Evolutionary conservation across 2,888 invertebrate species (phyloP).

Genomic region (Eupsilia transversa): DNA sequence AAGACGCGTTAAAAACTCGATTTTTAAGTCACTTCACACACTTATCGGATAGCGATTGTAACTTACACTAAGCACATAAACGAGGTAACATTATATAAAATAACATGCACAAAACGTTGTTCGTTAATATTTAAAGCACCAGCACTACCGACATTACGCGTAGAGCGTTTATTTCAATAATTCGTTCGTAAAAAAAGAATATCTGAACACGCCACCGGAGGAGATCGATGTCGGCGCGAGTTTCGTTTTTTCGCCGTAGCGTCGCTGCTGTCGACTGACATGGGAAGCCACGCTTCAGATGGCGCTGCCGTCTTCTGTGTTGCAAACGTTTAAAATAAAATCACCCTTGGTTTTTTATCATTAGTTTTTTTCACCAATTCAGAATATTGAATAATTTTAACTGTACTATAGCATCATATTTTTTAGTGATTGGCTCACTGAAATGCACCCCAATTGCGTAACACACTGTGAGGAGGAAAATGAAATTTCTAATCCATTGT

Average conservation of each 20-base stretch:
- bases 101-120: conserved; percentile 84
- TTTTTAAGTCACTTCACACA: conserved; percentile 83
- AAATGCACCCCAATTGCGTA: too few species aligned
- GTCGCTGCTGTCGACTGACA: conserved; percentile 75
- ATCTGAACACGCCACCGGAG: conserved; percentile 83
- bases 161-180: conserved; percentile 82
- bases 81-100: conserved; percentile 84
- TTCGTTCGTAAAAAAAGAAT: conserved; percentile 84
- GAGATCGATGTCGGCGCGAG: conserved; percentile 87
- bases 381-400: neutral
- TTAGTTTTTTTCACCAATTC: neutral
- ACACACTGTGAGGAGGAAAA: too few species aligned
- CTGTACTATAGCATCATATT: neutral
- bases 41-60: conserved; percentile 78
- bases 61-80: conserved; percentile 88
- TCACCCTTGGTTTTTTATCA: neutral
- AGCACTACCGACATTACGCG: conserved; percentile 88
- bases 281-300: conserved; percentile 71
- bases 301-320: conserved; percentile 73
- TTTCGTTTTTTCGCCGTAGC: conserved; percentile 81
- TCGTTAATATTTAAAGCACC: conserved; percentile 83
- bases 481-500: neutral
- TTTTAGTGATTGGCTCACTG: neutral
- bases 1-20: conserved; percentile 76
- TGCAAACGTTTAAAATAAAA: conserved; percentile 66